These are phyloP conservation scores for Limonius californicus DNA, from an alignment of 1,140 invertebrate species.

Conservation along the genomic window DNA sequence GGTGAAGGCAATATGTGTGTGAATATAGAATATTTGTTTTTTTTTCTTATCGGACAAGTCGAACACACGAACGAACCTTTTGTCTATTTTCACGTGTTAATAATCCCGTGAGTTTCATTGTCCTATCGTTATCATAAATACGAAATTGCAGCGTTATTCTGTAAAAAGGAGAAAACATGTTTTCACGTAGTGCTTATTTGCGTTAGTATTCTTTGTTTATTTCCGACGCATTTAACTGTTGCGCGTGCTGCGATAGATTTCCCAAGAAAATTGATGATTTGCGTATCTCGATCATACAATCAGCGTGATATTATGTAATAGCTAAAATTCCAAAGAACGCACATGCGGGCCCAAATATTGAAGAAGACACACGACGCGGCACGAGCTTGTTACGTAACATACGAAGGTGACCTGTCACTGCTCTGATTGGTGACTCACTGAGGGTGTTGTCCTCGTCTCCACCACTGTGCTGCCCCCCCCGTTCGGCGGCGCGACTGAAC, in stretches of 20 bases:
- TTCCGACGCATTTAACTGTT: constrained; percentile 22
- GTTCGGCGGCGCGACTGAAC: constrained; percentile 28
- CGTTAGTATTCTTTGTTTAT: constrained; percentile 25
- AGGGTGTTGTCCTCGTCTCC: constrained; percentile 47
- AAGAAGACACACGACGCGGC: constrained; percentile 21
- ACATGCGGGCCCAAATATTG: constrained; percentile 25
- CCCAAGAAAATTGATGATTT: neutral
- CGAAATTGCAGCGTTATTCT: neutral
- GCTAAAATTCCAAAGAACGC: constrained; percentile 22
- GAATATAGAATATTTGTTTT: too few species aligned
- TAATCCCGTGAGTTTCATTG: too few species aligned
- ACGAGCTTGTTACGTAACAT: constrained; percentile 40
- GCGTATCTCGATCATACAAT: constrained; percentile 6
- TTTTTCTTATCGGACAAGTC: too few species aligned
- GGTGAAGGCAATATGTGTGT: too few species aligned
- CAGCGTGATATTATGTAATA: constrained; percentile 18
- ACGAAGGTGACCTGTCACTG: constrained; percentile 46
- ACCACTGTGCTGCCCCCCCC: constrained; percentile 26
- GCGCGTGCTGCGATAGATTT: constrained; percentile 1
- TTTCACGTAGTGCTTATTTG: neutral
- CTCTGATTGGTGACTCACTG: constrained; percentile 47
- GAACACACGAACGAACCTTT: too few species aligned
- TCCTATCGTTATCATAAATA: neutral
- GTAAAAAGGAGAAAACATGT: neutral
- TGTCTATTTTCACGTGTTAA: too few species aligned